These are phyloP conservation scores for Pilophorus perplexus DNA, from an alignment of 2,888 invertebrate genomes.

Conservation along the genomic window DNA sequence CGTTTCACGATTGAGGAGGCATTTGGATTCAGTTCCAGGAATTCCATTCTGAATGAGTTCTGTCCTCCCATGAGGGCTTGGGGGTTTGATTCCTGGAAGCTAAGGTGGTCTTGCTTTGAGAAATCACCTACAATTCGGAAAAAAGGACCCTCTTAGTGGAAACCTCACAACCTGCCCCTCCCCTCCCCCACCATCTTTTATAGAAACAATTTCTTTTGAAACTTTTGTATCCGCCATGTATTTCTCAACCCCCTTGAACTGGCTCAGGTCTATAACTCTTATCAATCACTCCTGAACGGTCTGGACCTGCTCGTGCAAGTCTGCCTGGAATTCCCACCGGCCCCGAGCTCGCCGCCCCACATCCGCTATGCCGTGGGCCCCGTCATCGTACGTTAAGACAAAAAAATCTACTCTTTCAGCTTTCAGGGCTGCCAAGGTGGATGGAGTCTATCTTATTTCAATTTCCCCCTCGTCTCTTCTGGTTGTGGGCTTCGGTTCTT, in stretches of 20 bases:
- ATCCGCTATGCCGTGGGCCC: slow-evolving; percentile 47
- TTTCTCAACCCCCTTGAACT: not conserved
- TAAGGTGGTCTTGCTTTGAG: too few species aligned
- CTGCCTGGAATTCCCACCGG: slow-evolving; percentile 59
- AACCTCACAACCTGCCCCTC: too few species aligned
- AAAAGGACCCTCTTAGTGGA: too few species aligned
- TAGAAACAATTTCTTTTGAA: too few species aligned
- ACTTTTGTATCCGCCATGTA: too few species aligned
- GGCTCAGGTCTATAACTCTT: slow-evolving; percentile 64
- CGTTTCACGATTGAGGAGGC: too few species aligned
- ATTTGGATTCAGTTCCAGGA: too few species aligned
- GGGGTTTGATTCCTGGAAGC: too few species aligned
- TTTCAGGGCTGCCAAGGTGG: slow-evolving; percentile 1
- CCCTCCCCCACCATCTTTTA: too few species aligned
- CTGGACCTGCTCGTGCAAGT: slow-evolving; percentile 66
- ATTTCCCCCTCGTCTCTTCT: slow-evolving; percentile 1
- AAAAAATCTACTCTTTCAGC: slow-evolving; percentile 1
- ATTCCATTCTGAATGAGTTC: too few species aligned
- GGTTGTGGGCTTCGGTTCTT: slow-evolving; percentile 23
- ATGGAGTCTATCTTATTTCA: not conserved
- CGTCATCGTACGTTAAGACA: slow-evolving; percentile 43
- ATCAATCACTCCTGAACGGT: slow-evolving; percentile 64
- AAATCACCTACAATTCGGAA: too few species aligned
- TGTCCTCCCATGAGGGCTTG: too few species aligned
- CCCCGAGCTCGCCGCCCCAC: slow-evolving; percentile 49